Evolutionary conservation across 2,113 vertebrate genomes (phyloP).

Genomic region (Xiphorhynchus elegans): DNA sequence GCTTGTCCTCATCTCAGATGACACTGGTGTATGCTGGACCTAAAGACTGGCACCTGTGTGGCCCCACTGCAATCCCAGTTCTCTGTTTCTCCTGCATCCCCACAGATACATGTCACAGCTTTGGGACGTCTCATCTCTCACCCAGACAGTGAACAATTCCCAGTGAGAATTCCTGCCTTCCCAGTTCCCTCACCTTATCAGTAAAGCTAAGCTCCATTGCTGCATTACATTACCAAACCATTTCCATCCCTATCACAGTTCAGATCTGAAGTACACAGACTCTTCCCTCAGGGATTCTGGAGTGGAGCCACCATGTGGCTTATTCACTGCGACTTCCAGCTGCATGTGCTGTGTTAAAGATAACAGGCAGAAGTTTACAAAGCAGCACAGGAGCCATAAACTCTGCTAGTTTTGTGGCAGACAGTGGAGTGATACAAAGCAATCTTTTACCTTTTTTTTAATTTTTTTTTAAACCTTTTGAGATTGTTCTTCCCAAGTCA

Average conservation of each 20-base stretch:
- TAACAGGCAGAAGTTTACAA: not conserved
- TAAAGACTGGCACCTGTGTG: not conserved
- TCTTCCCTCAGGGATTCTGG: not conserved
- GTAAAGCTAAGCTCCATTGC: not conserved
- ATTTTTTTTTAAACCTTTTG: not conserved
- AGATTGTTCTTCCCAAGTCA: not conserved
- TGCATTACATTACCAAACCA: not conserved
- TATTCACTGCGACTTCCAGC: not conserved
- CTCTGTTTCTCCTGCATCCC: not conserved
- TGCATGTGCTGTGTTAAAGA: not conserved
- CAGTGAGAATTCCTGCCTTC: not conserved
- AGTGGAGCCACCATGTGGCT: not conserved
- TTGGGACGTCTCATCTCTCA: not conserved
- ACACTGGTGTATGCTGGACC: not conserved
- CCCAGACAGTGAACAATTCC: not conserved
- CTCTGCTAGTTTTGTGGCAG: not conserved
- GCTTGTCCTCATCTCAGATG: not conserved
- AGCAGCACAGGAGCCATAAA: not conserved
- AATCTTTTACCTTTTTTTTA: not conserved
- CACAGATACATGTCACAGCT: not conserved
- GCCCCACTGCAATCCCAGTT: not conserved
- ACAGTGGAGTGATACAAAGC: not conserved
- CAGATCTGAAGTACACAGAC: not conserved
- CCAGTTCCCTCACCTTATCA: not conserved
- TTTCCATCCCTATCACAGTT: not conserved